Evolutionary conservation across 2,113 vertebrate genomes (phyloP).

Genomic region (Corythaixoides concolor): DNA sequence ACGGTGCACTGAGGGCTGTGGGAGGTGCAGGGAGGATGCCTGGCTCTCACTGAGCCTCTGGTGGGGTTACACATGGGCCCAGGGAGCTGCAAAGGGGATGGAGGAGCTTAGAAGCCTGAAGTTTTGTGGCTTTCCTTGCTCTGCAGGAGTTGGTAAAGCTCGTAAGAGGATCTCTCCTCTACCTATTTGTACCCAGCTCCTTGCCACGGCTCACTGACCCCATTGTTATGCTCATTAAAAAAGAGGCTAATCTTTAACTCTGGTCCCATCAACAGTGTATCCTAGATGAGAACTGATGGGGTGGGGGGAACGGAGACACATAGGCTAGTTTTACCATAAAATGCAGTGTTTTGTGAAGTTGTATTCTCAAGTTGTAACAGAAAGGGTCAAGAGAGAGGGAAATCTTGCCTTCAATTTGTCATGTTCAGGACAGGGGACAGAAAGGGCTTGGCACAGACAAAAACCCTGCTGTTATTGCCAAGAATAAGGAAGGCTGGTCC

Average conservation of each 20-base stretch:
- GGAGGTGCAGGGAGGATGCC: neutral
- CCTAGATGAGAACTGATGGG: neutral
- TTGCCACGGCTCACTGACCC: neutral
- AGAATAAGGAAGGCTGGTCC: neutral
- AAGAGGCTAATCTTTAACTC: neutral
- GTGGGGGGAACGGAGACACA: rapidly evolving
- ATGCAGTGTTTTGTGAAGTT: neutral
- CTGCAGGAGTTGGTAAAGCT: neutral
- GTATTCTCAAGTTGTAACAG: neutral
- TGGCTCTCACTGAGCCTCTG: neutral
- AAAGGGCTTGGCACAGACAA: neutral
- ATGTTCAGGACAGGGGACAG: neutral
- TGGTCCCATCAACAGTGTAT: neutral
- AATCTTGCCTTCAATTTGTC: neutral
- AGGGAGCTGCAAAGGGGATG: neutral
- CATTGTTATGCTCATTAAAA: neutral
- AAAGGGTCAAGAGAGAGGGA: neutral
- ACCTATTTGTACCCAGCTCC: neutral
- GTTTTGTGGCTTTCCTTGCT: neutral
- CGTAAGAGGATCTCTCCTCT: neutral
- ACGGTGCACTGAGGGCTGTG: no score
- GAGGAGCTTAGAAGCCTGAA: neutral
- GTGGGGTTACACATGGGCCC: neutral
- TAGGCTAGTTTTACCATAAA: neutral
- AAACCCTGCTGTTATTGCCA: neutral